phyloP scores from a whole-genome alignment of 1,140 invertebrate genomes.

The Onthophagus taurus region DNA sequence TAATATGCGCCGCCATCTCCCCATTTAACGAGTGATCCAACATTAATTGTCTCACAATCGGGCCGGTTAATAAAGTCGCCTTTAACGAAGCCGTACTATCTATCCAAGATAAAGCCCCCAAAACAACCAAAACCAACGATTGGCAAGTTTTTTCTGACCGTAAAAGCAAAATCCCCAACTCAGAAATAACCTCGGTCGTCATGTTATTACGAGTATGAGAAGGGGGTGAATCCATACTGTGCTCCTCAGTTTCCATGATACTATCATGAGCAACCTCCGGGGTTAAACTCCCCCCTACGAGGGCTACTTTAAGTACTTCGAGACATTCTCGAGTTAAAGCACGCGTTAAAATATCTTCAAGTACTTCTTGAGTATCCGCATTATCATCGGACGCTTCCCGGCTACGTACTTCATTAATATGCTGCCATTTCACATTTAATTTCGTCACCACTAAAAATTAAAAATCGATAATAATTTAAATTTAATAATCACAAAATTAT shows the following conservation, averaged over 20 bases:
- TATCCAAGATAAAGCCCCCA: constrained; percentile 72
- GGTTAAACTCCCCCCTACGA: constrained; percentile 41
- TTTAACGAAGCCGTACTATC: constrained; percentile 72
- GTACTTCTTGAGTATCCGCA: constrained; percentile 74
- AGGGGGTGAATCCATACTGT: constrained; percentile 48
- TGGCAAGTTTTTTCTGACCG: constrained; percentile 54
- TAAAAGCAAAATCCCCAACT: constrained; percentile 59
- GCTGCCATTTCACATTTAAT: constrained; percentile 68
- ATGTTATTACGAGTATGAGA: constrained; percentile 42
- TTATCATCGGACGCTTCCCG: constrained; percentile 61
- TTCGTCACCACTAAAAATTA: constrained; percentile 68
- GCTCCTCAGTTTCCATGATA: constrained; percentile 57
- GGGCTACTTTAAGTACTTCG: constrained; percentile 64
- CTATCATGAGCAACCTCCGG: constrained; percentile 21
- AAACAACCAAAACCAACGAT: constrained; percentile 52
- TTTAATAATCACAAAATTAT: constrained; percentile 27
- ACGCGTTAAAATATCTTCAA: constrained; percentile 80
- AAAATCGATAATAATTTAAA: constrained; percentile 25
- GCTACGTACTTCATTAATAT: constrained; percentile 63
- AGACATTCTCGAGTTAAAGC: constrained; percentile 81
- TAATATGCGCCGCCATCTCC: constrained; percentile 56
- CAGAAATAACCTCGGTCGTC: constrained; percentile 58
- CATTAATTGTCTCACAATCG: constrained; percentile 51
- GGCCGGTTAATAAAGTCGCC: constrained; percentile 56
- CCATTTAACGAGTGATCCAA: constrained; percentile 50